Evolutionary conservation across 2,113 vertebrate species (phyloP).

Genomic region (Thalassarche chlororhynchos): DNA sequence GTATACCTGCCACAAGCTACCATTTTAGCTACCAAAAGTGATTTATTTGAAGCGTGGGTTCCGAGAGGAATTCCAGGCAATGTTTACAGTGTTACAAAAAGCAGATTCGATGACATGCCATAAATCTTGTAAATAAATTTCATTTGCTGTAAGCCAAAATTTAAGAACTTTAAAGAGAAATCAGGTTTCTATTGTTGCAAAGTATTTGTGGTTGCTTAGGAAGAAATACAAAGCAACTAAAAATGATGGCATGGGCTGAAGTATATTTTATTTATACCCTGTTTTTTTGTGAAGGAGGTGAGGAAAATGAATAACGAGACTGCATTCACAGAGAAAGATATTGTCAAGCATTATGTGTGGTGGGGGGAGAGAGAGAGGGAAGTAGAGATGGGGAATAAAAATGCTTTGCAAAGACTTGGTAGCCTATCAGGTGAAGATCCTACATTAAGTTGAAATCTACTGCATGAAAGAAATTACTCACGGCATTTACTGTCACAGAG

Average conservation of each 20-base stretch:
- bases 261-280: background rate
- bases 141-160: background rate
- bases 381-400: background rate
- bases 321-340: background rate
- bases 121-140: slow-evolving; percentile 13
- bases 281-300: background rate
- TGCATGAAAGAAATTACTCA: background rate
- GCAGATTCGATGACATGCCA: background rate
- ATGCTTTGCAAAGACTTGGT: background rate
- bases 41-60: background rate
- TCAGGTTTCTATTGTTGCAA: background rate
- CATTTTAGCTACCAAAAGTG: background rate
- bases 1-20: background rate
- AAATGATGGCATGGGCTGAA: background rate
- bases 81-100: background rate
- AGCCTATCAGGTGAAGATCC: background rate
- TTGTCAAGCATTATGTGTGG: background rate
- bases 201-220: background rate
- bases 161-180: background rate
- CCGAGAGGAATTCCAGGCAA: background rate
- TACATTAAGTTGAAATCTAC: background rate
- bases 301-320: background rate
- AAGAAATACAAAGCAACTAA: background rate
- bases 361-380: background rate
- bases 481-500: background rate